phyloP scores from a whole-genome alignment of 2,888 invertebrate species.

The Mechanitis mazaeus region DNA sequence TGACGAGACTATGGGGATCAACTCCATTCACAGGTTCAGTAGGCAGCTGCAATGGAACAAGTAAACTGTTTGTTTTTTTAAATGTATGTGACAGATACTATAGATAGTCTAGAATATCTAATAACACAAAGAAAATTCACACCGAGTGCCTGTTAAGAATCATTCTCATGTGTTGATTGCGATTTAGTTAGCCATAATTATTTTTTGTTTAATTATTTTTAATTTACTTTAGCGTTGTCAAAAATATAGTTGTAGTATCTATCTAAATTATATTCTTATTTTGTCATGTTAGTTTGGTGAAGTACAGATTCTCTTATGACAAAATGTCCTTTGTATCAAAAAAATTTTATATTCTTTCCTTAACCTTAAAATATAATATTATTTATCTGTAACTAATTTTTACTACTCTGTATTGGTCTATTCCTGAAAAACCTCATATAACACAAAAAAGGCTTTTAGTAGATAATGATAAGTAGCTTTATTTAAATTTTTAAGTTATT shows the following conservation, averaged over 20 bases:
- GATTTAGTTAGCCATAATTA: constrained; percentile 67
- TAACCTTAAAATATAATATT: constrained; percentile 30
- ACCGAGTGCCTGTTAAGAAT: constrained; percentile 72
- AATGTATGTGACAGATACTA: constrained; percentile 28
- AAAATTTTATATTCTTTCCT: constrained; percentile 39
- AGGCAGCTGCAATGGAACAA: constrained; percentile 15
- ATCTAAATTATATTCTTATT: constrained; percentile 54
- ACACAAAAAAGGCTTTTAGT: constrained; percentile 54
- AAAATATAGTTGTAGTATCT: constrained; percentile 62
- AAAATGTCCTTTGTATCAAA: constrained; percentile 54
- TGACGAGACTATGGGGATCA: constrained; percentile 12
- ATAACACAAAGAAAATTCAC: constrained; percentile 65
- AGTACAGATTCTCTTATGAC: constrained; percentile 34
- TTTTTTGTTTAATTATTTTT: constrained; percentile 58
- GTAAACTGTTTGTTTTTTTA: constrained; percentile 21
- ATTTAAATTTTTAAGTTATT: constrained; percentile 70
- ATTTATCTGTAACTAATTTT: constrained; percentile 33
- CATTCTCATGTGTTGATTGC: constrained; percentile 62
- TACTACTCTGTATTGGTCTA: constrained; percentile 22
- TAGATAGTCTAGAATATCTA: constrained; percentile 51
- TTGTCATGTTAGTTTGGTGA: constrained; percentile 31
- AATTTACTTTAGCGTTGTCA: constrained; percentile 61
- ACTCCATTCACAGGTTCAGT: constrained; percentile 6
- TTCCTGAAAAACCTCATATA: constrained; percentile 45
- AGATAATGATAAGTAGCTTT: constrained; percentile 66